A percentile compares a stretch with the other conserved stretches of the same genome.
These are phyloP conservation scores for Eleginops maclovinus DNA, from an alignment of 2,113 vertebrate species.

Conservation along the genomic window DNA sequence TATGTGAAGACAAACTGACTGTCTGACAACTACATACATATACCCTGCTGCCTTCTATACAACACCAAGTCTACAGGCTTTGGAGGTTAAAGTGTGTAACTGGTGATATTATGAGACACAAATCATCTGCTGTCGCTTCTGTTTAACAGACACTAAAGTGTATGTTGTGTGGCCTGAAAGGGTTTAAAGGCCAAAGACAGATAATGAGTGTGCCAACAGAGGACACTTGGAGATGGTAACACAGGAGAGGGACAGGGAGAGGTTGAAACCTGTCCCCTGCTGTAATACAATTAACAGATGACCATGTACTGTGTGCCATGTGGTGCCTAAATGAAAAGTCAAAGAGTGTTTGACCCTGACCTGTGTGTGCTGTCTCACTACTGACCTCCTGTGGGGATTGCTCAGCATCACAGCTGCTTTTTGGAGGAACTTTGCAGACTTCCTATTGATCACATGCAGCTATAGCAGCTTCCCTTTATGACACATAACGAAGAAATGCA, in stretches of 20 bases:
- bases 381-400: constrained; percentile 69
- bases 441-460: not conserved
- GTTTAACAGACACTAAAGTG: constrained; percentile 35
- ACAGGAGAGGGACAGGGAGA: not conserved
- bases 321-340: constrained; percentile 14
- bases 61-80: not conserved
- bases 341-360: constrained; percentile 32
- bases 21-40: not conserved
- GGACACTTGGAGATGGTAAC: constrained; percentile 3
- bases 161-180: constrained; percentile 20
- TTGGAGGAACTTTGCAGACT: not conserved
- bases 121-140: constrained; percentile 9
- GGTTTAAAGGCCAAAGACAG: constrained; percentile 53
- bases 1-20: not conserved
- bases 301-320: not conserved
- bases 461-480: not conserved
- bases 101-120: constrained; percentile 32
- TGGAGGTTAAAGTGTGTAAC: constrained; percentile 28
- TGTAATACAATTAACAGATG: constrained; percentile 15
- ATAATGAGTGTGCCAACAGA: constrained; percentile 46
- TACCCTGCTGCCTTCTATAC: too few relatives aligned
- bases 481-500: not conserved
- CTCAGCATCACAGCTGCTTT: constrained; percentile 17
- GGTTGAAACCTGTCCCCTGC: not conserved
- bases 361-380: constrained; percentile 23